A percentile compares a stretch with the other conserved stretches of the same genome.
phyloP scores from a whole-genome alignment of 2,797 vertebrate genomes.

The Poecilia wingei region DNA sequence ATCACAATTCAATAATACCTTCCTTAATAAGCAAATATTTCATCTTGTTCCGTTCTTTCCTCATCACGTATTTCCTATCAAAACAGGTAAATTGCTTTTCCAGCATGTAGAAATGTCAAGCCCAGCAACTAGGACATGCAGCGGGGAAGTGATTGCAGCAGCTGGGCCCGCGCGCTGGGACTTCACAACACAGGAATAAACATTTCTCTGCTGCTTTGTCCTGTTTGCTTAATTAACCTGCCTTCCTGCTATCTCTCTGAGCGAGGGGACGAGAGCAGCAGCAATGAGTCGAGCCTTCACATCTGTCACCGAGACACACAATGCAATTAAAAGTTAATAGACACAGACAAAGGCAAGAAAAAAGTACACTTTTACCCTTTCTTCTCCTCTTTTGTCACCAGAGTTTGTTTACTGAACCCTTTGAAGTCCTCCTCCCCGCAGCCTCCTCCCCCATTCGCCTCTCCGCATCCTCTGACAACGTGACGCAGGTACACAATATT shows the following conservation, averaged over 20 bases:
- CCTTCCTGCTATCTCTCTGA: constrained; percentile 54
- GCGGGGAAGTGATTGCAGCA: constrained; percentile 45
- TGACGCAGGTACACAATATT: constrained; percentile 63
- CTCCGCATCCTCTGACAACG: constrained; percentile 57
- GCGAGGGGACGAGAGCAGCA: constrained; percentile 38
- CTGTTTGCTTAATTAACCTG: constrained; percentile 63
- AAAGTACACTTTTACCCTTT: constrained; percentile 56
- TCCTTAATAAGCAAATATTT: constrained; percentile 17
- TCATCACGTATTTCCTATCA: constrained; percentile 34
- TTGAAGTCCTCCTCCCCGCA: constrained; percentile 66
- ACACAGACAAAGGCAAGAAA: constrained; percentile 58
- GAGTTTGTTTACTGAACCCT: constrained; percentile 77
- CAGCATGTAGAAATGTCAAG: constrained; percentile 52
- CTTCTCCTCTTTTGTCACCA: constrained; percentile 59
- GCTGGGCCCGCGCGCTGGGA: constrained; percentile 35
- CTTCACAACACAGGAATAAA: constrained; percentile 49
- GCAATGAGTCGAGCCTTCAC: constrained; percentile 52
- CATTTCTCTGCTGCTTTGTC: constrained; percentile 48
- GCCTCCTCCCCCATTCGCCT: constrained; percentile 19
- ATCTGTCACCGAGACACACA: constrained; percentile 67
- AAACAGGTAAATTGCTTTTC: constrained; percentile 47
- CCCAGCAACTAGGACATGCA: constrained; percentile 37
- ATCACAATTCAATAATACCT: constrained; percentile 13
- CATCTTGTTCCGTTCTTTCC: constrained; percentile 16
- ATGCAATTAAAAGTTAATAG: constrained; percentile 81